Percentiles rank a stretch among this genome's conserved stretches.
Conservation (phyloP, 2,797 vertebrate species). For the Momotus momota region DNA sequence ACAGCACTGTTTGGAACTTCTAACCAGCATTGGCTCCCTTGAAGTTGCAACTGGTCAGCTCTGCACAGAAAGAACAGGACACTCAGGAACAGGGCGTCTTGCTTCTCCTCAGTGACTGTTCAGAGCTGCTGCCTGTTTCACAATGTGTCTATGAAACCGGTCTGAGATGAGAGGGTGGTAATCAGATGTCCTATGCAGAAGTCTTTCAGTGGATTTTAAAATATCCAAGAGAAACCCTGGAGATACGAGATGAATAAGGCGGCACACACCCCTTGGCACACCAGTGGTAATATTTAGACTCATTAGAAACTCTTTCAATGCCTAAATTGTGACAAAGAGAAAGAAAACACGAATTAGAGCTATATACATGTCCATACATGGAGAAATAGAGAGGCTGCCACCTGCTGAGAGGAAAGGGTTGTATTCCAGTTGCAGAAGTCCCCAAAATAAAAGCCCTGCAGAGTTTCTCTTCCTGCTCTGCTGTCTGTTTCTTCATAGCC, state of each 20-base stretch:
- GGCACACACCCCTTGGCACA: background rate
- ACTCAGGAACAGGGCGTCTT: background rate
- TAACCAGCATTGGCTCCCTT: background rate
- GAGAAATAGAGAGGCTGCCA: background rate
- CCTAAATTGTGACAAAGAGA: background rate
- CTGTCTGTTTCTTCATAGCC: background rate
- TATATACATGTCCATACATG: background rate
- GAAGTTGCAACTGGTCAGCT: background rate
- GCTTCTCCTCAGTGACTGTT: background rate
- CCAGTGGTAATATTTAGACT: background rate
- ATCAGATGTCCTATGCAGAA: background rate
- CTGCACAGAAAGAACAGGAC: rapidly evolving
- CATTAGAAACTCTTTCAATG: background rate
- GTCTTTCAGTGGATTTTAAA: background rate
- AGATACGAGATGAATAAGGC: background rate
- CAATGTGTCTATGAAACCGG: rapidly evolving
- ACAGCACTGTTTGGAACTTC: background rate
- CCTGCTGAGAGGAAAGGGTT: background rate
- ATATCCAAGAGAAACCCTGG: background rate
- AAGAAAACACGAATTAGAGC: background rate
- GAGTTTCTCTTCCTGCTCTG: background rate
- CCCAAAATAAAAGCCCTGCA: background rate
- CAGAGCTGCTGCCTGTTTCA: background rate
- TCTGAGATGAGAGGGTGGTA: background rate
- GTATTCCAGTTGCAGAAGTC: background rate